Evolutionary conservation across 2,113 vertebrate genomes (phyloP).

Genomic region (Salminus brasiliensis): DNA sequence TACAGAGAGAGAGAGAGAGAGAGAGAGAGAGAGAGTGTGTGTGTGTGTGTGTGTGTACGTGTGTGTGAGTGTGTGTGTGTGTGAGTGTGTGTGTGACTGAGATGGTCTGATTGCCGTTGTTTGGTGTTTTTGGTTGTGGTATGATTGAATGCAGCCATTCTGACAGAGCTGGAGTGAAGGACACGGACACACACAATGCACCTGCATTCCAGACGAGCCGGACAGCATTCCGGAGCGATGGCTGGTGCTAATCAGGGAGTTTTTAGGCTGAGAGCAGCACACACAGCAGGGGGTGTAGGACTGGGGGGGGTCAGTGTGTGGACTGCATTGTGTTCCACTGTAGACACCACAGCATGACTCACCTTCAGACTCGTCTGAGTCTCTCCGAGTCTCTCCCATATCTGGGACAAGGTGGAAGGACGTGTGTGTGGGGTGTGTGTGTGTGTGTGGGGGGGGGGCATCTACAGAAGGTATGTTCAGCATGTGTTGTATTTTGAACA

Average conservation of each 20-base stretch:
- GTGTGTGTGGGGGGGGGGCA: not conserved
- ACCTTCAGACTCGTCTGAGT: conserved; percentile 62
- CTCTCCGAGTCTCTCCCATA: conserved; percentile 54
- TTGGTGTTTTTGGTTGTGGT: not conserved
- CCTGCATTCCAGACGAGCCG: conserved; percentile 25
- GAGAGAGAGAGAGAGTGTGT: not conserved
- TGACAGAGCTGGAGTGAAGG: not conserved
- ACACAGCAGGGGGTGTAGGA: conserved; percentile 58
- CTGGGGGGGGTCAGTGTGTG: conserved; percentile 68
- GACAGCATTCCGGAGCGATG: not conserved
- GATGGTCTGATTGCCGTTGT: not conserved
- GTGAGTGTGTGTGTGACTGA: too few relatives aligned
- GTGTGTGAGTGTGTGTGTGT: too few relatives aligned
- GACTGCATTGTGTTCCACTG: conserved; percentile 68
- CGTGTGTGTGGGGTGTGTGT: not conserved
- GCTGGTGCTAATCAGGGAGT: not conserved
- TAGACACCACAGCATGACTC: conserved; percentile 69
- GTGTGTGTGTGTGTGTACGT: too few relatives aligned
- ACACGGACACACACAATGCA: conserved; percentile 3
- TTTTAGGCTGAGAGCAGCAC: conserved; percentile 54
- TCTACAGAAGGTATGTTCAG: not conserved
- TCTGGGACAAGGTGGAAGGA: conserved; percentile 48
- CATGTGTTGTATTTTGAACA: too few relatives aligned
- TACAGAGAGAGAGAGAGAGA: conserved; percentile 8
- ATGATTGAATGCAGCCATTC: not conserved